These are phyloP conservation scores for Plodia interpunctella DNA, from an alignment of 1,140 invertebrate genomes.

Conservation along the genomic window DNA sequence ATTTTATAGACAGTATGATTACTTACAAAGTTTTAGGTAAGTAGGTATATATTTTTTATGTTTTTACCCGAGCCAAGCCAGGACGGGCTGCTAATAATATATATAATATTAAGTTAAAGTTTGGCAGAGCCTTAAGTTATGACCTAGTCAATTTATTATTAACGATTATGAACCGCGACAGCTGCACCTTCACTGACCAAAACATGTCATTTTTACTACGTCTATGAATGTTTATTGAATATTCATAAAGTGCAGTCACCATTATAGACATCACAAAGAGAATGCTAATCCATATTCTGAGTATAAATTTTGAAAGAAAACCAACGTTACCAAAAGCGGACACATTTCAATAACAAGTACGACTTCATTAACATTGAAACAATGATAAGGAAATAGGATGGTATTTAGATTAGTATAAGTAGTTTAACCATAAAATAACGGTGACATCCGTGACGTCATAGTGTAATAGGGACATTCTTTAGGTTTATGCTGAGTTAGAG, in stretches of 20 bases:
- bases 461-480: too few relatives aligned
- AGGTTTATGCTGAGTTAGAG: too few relatives aligned
- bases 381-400: too few relatives aligned
- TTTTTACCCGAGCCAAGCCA: too few relatives aligned
- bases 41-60: too few relatives aligned
- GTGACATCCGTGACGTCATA: too few relatives aligned
- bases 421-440: background rate
- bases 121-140: background rate
- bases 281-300: constrained; percentile 2
- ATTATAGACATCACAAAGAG: constrained; percentile 1
- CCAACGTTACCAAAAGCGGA: background rate
- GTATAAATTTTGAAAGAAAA: background rate
- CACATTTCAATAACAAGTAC: background rate
- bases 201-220: background rate
- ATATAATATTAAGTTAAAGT: too few relatives aligned
- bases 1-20: too few relatives aligned
- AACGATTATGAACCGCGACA: background rate
- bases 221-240: background rate
- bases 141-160: background rate
- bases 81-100: too few relatives aligned
- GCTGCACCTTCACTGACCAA: background rate
- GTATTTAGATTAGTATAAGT: background rate
- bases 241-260: background rate
- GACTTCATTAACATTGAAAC: background rate
- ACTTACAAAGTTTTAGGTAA: too few relatives aligned